Percentiles rank a stretch among this genome's conserved stretches.
These are phyloP conservation scores for Centropus unirufus DNA, from an alignment of 2,113 vertebrate species.

Conservation along the genomic window DNA sequence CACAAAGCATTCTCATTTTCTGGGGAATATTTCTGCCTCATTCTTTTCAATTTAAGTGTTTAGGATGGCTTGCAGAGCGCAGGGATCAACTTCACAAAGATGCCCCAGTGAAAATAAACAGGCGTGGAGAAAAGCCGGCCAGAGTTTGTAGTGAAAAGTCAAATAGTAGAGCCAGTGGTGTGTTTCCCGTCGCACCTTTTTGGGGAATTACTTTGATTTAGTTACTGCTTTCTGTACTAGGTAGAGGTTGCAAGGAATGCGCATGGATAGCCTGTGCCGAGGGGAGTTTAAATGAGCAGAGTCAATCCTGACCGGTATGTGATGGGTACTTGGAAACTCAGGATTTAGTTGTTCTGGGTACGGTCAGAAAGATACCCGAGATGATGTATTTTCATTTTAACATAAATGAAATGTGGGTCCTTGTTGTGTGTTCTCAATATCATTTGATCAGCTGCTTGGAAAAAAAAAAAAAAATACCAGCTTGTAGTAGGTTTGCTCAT, in stretches of 20 bases:
- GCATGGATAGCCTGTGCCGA: neutral
- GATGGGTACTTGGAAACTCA: neutral
- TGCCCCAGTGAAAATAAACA: neutral
- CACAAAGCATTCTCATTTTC: neutral
- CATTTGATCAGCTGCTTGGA: neutral
- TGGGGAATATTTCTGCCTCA: neutral
- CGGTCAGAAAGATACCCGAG: neutral
- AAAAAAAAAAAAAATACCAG: neutral
- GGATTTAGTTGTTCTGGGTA: neutral
- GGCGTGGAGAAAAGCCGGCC: neutral
- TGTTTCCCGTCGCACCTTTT: neutral
- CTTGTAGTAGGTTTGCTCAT: fast-evolving
- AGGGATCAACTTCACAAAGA: neutral
- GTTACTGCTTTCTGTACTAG: neutral
- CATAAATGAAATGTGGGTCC: neutral
- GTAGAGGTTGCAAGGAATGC: neutral
- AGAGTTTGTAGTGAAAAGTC: neutral
- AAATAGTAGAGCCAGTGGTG: neutral
- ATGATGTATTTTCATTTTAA: neutral
- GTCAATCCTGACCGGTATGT: fast-evolving
- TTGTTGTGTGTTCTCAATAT: neutral
- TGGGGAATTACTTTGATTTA: neutral
- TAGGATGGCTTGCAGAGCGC: neutral
- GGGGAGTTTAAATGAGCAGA: neutral
- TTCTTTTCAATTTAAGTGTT: neutral